Base-by-base conservation (phyloP, 2,797 vertebrate species). In the Propithecus perrieri region DNA sequence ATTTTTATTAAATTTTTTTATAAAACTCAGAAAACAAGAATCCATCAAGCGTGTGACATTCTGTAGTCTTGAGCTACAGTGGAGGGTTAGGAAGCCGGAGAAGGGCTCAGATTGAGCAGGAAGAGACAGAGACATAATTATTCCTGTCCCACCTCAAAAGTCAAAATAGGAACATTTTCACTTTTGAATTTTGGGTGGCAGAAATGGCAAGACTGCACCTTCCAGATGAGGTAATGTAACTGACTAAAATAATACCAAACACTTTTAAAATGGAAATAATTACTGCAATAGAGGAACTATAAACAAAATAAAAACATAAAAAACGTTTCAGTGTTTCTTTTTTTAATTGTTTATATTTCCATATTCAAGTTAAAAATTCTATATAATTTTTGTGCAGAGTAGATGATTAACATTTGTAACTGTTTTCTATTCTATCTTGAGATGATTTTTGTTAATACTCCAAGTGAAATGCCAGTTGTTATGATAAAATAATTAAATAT, bases 1-100 rank as follows among this genome's bases (percentile, higher is more conserved):
- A 80, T 87, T 95, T 74, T 85, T 79, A 67, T 80, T 74, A 46
- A 65, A 87, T 94, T 72, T 11, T 43, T 95, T 93, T 88, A 74
- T 57, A 92, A 85, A 88, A 72, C 12, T 87, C 33, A 74, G 43
- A 74, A 76, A 80, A 67, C 17, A 85, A 10, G n/a, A 92, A 93
- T 71, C 8, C 35, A 46, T 94, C 85, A 71, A 38, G 57, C 20
- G 38, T 20, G 14, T 75, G 53, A 59, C 18, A 53, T 85, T 84
- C 14, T 78, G 24, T 30, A 57, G 15, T 30, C 53, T 0, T 91
- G 46, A 85, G 30, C 33, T 72, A 79, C 88, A 85, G 30, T 48
- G 6, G 30, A 53, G 28, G 11, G 4, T 48, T 59, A 35, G 22
- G 24, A 61, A 80, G 55, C 24, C 65, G 15, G 10, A 11, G 9